Evolutionary conservation across 2,797 vertebrate genomes (phyloP).

Genomic region (Peromyscus aztecus): DNA sequence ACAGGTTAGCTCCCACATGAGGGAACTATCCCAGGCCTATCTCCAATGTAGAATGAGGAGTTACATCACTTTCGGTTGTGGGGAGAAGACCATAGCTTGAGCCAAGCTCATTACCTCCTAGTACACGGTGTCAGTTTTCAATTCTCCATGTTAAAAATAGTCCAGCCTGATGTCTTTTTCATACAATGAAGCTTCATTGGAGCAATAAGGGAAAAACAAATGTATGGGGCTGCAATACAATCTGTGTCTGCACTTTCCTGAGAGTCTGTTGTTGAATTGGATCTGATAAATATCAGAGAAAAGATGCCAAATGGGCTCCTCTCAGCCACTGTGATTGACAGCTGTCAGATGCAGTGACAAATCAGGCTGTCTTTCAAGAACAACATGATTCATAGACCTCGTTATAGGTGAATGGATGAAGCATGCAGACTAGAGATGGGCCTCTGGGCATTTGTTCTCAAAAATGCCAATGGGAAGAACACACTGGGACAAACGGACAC

Average conservation of each 20-base stretch:
- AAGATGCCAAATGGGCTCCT: not conserved
- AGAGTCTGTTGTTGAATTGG: constrained; percentile 14
- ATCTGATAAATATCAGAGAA: constrained; percentile 57
- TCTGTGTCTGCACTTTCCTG: constrained; percentile 52
- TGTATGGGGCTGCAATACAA: not conserved
- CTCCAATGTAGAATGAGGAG: not conserved
- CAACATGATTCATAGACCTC: constrained; percentile 67
- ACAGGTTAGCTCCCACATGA: constrained; percentile 38
- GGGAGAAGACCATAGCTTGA: constrained; percentile 56
- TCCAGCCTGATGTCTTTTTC: constrained; percentile 63
- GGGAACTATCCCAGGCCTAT: not conserved
- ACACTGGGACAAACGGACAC: constrained; percentile 27
- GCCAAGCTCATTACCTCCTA: constrained; percentile 75
- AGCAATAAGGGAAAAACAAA: constrained; percentile 78
- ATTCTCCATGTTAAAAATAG: constrained; percentile 69
- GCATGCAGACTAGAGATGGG: not conserved
- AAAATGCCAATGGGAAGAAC: constrained; percentile 48
- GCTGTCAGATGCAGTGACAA: constrained; percentile 71
- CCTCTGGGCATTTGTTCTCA: constrained; percentile 55
- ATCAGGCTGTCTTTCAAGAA: constrained; percentile 57
- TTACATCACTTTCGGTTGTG: not conserved
- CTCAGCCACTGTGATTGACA: constrained; percentile 73
- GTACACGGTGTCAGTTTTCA: constrained; percentile 51
- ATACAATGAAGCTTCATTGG: constrained; percentile 66
- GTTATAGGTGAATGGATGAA: constrained; percentile 63